Percentiles rank a stretch among this genome's conserved stretches.
phyloP scores from a whole-genome alignment of 35 echinoderm and acorn worm species.

The Heliocidaris erythrogramma region DNA sequence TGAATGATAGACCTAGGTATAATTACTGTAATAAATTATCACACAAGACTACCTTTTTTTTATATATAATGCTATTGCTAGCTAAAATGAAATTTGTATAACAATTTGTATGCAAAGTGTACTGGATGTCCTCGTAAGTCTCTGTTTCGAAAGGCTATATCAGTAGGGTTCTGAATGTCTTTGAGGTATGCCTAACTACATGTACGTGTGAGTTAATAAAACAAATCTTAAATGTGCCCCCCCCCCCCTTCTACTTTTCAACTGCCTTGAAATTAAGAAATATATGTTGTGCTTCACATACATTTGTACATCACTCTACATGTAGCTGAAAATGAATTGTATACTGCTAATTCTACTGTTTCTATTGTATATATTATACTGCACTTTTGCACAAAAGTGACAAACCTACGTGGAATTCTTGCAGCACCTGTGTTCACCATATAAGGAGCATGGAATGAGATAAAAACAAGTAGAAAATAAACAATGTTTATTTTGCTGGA shows the following conservation, averaged over 20 bases:
- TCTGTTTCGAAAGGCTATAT: too few species aligned
- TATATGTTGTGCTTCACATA: neutral
- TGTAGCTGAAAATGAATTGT: neutral
- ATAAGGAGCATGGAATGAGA: constrained; percentile 14
- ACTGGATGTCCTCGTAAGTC: too few species aligned
- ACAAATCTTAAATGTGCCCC: neutral
- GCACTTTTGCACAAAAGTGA: neutral
- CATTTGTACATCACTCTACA: neutral
- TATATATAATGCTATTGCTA: too few species aligned
- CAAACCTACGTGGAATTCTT: constrained; percentile 46
- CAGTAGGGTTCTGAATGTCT: too few species aligned
- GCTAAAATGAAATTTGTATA: too few species aligned
- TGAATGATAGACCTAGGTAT: too few species aligned
- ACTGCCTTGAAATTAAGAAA: neutral
- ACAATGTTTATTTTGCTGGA: neutral
- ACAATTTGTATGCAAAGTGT: too few species aligned
- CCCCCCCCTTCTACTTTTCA: neutral
- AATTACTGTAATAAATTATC: too few species aligned
- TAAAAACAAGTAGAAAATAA: neutral
- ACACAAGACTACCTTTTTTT: too few species aligned
- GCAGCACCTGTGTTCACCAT: constrained; percentile 49
- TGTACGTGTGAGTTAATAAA: too few species aligned
- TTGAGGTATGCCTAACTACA: too few species aligned
- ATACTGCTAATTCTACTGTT: constrained; percentile 7
- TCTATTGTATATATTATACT: constrained; percentile 5